A percentile compares a stretch with the other conserved stretches of the same genome.
Evolutionary conservation across 2,113 vertebrate genomes (phyloP).

Genomic region (Hippocampus mohnikei): DNA sequence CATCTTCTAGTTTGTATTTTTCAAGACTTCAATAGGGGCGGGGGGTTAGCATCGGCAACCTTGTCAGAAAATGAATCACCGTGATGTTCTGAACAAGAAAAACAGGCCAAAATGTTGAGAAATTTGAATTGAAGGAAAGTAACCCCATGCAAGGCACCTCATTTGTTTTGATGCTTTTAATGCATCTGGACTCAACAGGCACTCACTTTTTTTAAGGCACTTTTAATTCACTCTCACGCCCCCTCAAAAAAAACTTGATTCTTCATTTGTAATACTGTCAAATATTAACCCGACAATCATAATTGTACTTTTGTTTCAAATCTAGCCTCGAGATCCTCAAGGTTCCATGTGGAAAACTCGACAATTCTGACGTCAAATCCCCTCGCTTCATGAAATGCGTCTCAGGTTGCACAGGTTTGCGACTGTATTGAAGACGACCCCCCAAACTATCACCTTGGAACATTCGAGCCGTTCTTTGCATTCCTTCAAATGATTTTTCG

Average conservation of each 20-base stretch:
- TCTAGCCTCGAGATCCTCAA: slow-evolving; percentile 16
- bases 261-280: slow-evolving; percentile 27
- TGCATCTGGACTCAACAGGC: not conserved
- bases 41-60: slow-evolving; percentile 48
- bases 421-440: slow-evolving; percentile 27
- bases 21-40: slow-evolving; percentile 5
- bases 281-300: slow-evolving; percentile 23
- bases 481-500: slow-evolving; percentile 18
- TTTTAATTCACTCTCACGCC: not conserved
- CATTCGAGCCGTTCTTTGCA: slow-evolving; percentile 24
- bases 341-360: slow-evolving; percentile 27
- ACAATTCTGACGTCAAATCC: slow-evolving; percentile 14
- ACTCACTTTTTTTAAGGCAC: slow-evolving; percentile 19
- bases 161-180: not conserved
- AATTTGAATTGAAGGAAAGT: slow-evolving; percentile 6
- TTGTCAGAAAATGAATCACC: slow-evolving; percentile 47
- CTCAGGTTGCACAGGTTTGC: slow-evolving; percentile 44
- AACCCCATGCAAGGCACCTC: not conserved
- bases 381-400: slow-evolving; percentile 49
- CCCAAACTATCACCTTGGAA: slow-evolving; percentile 27
- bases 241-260: slow-evolving; percentile 8
- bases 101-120: slow-evolving; percentile 48
- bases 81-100: slow-evolving; percentile 40
- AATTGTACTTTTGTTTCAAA: slow-evolving; percentile 46
- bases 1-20: not conserved